A percentile compares a stretch with the other conserved stretches of the same genome.
Conservation (phyloP, 2,113 vertebrate species). For the Cynocephalus volans region DNA sequence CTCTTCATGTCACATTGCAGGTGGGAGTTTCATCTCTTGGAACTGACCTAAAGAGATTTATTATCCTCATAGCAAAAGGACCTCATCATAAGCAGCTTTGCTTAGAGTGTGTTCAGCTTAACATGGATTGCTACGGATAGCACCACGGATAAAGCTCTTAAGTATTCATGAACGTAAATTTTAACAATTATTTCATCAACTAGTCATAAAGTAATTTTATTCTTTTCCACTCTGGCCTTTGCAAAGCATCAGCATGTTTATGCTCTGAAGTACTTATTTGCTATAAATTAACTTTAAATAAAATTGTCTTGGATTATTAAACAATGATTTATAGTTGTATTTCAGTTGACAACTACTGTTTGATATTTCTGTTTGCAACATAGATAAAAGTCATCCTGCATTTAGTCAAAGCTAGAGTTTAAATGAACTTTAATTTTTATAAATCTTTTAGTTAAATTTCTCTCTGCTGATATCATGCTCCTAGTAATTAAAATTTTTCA, state of each 20-base stretch:
- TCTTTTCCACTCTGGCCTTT: background rate
- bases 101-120: background rate
- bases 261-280: background rate
- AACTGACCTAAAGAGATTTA: background rate
- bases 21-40: background rate
- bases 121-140: background rate
- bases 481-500: background rate
- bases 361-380: background rate
- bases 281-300: background rate
- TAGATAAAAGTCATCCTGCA: background rate
- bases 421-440: constrained; percentile 37
- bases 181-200: background rate
- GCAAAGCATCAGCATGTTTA: background rate
- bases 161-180: background rate
- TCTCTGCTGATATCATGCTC: background rate
- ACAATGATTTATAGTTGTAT: background rate
- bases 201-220: background rate
- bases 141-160: background rate
- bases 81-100: background rate
- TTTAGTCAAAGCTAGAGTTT: background rate
- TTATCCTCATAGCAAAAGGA: background rate
- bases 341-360: background rate
- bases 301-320: background rate
- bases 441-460: background rate
- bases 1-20: background rate